A percentile compares a stretch with the other conserved stretches of the same genome.
These are phyloP conservation scores for Arion vulgaris DNA, from an alignment of 1,140 invertebrate genomes.

Conservation along the genomic window DNA sequence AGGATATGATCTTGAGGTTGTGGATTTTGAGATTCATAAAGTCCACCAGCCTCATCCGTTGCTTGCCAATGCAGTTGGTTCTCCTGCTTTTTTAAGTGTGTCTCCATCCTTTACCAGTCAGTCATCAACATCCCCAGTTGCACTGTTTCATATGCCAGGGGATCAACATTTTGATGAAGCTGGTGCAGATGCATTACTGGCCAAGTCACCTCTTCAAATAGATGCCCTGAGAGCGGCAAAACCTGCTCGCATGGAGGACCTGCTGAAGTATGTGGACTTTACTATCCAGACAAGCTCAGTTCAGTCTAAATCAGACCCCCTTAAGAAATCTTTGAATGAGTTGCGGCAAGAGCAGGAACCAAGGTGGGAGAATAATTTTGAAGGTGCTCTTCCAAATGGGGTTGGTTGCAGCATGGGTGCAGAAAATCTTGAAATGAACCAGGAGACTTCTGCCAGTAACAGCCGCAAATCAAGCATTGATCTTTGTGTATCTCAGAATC, in stretches of 20 bases:
- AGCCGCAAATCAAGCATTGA: constrained; percentile 36
- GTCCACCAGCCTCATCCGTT: constrained; percentile 31
- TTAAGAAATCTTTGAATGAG: constrained; percentile 36
- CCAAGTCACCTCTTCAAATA: constrained; percentile 8
- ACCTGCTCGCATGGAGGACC: not conserved
- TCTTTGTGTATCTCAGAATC: constrained; percentile 17
- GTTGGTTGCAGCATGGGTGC: constrained; percentile 11
- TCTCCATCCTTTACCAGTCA: constrained; percentile 21
- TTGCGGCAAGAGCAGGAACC: constrained; percentile 17
- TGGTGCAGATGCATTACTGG: not conserved
- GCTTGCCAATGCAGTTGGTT: constrained; percentile 25
- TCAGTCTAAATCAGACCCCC: constrained; percentile 8
- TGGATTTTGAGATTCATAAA: constrained; percentile 34
- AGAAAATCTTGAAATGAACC: constrained; percentile 1
- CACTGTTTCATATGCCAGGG: constrained; percentile 22
- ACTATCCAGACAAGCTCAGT: not conserved
- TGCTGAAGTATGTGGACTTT: constrained; percentile 26
- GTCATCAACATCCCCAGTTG: constrained; percentile 26
- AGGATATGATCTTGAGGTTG: constrained; percentile 35
- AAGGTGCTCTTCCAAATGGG: constrained; percentile 19
- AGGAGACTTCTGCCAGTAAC: constrained; percentile 14
- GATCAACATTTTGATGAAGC: constrained; percentile 19
- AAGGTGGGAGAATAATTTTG: constrained; percentile 35
- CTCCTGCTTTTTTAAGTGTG: constrained; percentile 29
- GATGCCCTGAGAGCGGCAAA: constrained; percentile 8